A percentile compares a stretch with the other conserved stretches of the same genome.
Conservation (phyloP, 2,797 vertebrate species). For the Meda fulgida region DNA sequence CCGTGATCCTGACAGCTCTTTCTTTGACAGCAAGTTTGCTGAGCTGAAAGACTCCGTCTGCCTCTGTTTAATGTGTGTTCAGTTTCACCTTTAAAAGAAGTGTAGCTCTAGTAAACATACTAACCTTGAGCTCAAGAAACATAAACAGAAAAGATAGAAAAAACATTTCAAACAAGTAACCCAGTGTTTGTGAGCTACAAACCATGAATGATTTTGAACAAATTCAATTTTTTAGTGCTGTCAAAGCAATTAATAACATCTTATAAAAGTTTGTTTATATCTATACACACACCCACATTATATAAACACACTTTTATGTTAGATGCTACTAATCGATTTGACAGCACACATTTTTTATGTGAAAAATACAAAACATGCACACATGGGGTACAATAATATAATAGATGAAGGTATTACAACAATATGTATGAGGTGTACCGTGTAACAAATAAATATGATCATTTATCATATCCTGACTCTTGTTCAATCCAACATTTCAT, state of each 20-base stretch:
- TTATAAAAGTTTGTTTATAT: no score
- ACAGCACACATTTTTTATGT: neutral
- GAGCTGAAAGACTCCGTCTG: neutral
- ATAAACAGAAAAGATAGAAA: neutral
- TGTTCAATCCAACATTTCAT: neutral
- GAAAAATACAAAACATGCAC: neutral
- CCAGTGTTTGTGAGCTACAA: neutral
- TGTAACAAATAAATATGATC: neutral
- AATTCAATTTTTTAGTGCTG: neutral
- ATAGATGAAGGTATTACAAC: neutral
- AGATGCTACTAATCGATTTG: no score
- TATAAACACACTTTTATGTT: no score
- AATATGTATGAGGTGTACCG: neutral
- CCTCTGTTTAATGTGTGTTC: conserved; percentile 22
- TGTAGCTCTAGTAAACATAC: neutral
- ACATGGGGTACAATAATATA: neutral
- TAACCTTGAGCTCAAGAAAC: conserved; percentile 15
- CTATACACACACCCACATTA: no score
- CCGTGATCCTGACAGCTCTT: conserved; percentile 9
- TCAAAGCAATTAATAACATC: no score
- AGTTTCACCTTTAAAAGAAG: neutral
- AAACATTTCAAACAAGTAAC: neutral
- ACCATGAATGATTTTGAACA: neutral
- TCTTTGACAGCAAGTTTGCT: conserved; percentile 34
- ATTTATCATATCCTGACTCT: neutral